Evolutionary conservation across 1,140 invertebrate species (phyloP), one percentile per base, ranked within the genome.

Genomic region (Sycophila sp.): DNA sequence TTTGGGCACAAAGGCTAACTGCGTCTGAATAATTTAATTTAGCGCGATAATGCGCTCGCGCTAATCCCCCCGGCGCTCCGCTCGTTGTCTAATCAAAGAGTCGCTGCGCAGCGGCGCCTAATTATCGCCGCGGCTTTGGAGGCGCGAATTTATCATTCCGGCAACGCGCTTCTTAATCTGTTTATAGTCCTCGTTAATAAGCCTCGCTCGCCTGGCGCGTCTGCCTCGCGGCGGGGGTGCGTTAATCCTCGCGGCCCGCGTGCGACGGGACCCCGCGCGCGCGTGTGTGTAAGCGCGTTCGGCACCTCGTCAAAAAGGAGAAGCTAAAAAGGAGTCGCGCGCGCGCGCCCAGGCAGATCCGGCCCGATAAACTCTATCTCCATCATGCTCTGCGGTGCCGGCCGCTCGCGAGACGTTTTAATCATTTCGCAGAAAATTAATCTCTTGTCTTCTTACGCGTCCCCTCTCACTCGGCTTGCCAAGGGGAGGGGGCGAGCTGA

Each of bases 361-460:
- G 51, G 30, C 26, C 59, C 40, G 65, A 58, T 68, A 58, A 36
- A 36, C 30, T 32, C 40, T 58, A 15, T 47, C 38, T 22, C 28
- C 17, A n/a, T 58, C 55, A 19, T 38, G 40, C 51, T 42, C 15
- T 22, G n/a, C n/a, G n/a, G n/a, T n/a, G n/a, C n/a, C n/a, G n/a
- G n/a, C n/a, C n/a, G n/a, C 28, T 66, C 38, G 22, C 47, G 45
- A 70, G 69, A 71, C 69, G 53, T 64, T 71, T 71, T 71, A 71
- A 71, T 71, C 69, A 71, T 71, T 71, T 71, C 51, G 47, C 69
- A 47, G 69, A 58, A 64, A 71, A 71, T 65, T 71, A 64, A 71
- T 71, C 60, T 64, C 69, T 71, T 64, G 69, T 65, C 69, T 71
- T 47, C 60, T 70, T 64, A 38, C 38, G 28, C 51, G 24, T 34